Conservation (phyloP, 1,140 invertebrate genomes). For the Cryptotermes secundus region DNA sequence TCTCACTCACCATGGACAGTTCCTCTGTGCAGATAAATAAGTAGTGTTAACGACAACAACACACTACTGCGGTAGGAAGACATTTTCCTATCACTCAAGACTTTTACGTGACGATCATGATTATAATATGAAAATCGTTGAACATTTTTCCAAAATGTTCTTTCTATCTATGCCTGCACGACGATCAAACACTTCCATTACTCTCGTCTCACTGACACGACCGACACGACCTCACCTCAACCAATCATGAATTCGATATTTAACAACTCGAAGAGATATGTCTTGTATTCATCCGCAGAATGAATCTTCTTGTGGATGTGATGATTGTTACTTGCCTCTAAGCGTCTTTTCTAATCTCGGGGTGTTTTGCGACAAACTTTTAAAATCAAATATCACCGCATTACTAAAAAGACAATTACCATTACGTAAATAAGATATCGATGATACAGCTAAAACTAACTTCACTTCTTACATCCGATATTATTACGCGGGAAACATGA, state of each 20-base stretch:
- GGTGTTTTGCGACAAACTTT: neutral
- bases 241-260: constrained; percentile 1
- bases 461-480: neutral
- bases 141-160: neutral
- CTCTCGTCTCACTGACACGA: neutral
- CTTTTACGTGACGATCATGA: constrained; percentile 6
- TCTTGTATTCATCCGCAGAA: neutral
- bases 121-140: neutral
- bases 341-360: neutral
- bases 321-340: neutral
- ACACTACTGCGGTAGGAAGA: constrained; percentile 10
- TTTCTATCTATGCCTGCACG: neutral
- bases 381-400: neutral
- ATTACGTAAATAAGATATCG: neutral
- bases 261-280: neutral
- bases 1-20: neutral
- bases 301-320: neutral
- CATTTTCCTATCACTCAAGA: neutral
- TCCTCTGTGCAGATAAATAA: neutral
- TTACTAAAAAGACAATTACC: neutral
- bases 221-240: neutral
- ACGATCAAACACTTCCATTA: neutral
- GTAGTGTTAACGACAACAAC: constrained; percentile 12
- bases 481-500: neutral
- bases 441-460: neutral